phyloP scores from a whole-genome alignment of 2,113 vertebrate species.

The Bubo bubo region DNA sequence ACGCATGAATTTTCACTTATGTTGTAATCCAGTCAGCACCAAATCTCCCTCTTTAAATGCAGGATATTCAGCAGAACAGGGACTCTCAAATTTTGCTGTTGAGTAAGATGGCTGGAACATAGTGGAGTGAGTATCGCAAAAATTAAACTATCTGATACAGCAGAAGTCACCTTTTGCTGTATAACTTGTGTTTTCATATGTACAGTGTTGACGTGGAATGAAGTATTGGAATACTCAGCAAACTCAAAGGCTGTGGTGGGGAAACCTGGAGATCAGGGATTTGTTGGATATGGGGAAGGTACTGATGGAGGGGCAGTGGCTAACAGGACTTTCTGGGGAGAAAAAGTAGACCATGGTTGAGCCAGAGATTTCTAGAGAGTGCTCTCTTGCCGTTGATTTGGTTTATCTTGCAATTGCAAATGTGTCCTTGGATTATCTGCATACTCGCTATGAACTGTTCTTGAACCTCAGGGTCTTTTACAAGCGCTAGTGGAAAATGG shows the following conservation, averaged over 20 bases:
- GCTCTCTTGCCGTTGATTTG: not conserved
- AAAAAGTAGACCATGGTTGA: accelerated
- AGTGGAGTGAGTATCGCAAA: accelerated
- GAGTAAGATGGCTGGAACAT: not conserved
- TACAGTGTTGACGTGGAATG: not conserved
- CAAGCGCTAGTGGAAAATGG: not conserved
- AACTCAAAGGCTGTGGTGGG: not conserved
- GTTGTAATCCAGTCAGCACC: constrained; percentile 63
- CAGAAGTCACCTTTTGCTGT: not conserved
- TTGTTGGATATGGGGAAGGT: not conserved
- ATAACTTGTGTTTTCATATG: not conserved
- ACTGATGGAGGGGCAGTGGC: accelerated
- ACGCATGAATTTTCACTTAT: not conserved
- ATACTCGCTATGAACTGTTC: not conserved
- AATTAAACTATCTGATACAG: not conserved
- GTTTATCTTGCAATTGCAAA: not conserved
- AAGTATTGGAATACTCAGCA: not conserved
- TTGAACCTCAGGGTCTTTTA: not conserved
- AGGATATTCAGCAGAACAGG: not conserved
- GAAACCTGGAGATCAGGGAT: accelerated
- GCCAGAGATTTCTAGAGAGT: not conserved
- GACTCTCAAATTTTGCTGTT: not conserved
- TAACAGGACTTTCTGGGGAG: not conserved
- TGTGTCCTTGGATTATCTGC: not conserved
- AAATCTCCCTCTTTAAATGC: constrained; percentile 35